Conservation (phyloP, 2,113 vertebrate species). For the rat (Rattus norvegicus) region GRCr8 NC_086022.1:174353001-174353500, state of each 20-base stretch:
- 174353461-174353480: too few relatives aligned
- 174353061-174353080: not conserved
- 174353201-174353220: not conserved
- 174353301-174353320: not conserved
- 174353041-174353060: not conserved
- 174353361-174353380: not conserved
- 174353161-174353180: not conserved
- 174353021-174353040: not conserved
- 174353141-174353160: not conserved
- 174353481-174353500: not conserved
- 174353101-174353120: not conserved
- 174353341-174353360: too few relatives aligned
- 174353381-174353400: not conserved
- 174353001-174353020: not conserved
- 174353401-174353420: not conserved
- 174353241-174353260: not conserved
- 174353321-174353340: not conserved
- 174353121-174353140: not conserved
- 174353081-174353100: not conserved
- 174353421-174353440: not conserved
- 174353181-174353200: not conserved
- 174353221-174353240: not conserved
- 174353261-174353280: not conserved
- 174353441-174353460: not conserved
- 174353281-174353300: not conserved